phyloP scores from a whole-genome alignment of 2,797 vertebrate species.

The Gymnoscopelus braueri region DNA sequence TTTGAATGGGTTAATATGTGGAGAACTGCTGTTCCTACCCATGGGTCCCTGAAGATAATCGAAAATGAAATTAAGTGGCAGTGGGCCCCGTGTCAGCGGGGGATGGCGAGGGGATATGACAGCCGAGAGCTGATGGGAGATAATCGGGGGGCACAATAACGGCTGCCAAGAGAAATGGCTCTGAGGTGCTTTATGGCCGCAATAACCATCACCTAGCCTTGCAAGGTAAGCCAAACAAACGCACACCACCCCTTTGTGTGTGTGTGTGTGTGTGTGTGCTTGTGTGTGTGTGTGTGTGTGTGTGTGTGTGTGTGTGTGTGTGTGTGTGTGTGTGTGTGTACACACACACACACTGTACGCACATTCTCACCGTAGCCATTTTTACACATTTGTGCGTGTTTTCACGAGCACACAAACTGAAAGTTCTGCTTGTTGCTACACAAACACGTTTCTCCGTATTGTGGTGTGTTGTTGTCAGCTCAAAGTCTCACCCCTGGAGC shows the following conservation, averaged over 20 bases:
- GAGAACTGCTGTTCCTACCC: conserved; percentile 18
- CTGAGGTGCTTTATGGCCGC: conserved; percentile 45
- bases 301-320: not conserved
- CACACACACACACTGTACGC: not conserved
- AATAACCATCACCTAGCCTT: conserved; percentile 52
- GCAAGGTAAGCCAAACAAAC: conserved; percentile 18
- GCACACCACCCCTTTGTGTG: not conserved
- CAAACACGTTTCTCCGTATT: conserved; percentile 6
- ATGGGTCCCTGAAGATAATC: conserved; percentile 42
- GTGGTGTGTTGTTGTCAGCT: conserved; percentile 39
- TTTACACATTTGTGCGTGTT: not conserved
- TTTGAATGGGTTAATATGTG: no score
- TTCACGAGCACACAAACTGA: not conserved
- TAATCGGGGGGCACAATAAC: conserved; percentile 55
- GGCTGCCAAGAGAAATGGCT: conserved; percentile 35
- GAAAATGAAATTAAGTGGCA: conserved; percentile 57
- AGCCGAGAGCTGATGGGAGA: conserved; percentile 62
- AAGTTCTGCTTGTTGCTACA: not conserved
- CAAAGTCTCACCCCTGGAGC: conserved; percentile 15
- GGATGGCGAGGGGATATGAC: conserved; percentile 38
- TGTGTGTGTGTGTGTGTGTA: not conserved
- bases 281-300: not conserved
- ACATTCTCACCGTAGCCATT: not conserved
- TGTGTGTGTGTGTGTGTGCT: not conserved
- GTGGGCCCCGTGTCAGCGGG: conserved; percentile 32